Conservation (phyloP, 2,888 invertebrate genomes). For the Pteria penguin region DNA sequence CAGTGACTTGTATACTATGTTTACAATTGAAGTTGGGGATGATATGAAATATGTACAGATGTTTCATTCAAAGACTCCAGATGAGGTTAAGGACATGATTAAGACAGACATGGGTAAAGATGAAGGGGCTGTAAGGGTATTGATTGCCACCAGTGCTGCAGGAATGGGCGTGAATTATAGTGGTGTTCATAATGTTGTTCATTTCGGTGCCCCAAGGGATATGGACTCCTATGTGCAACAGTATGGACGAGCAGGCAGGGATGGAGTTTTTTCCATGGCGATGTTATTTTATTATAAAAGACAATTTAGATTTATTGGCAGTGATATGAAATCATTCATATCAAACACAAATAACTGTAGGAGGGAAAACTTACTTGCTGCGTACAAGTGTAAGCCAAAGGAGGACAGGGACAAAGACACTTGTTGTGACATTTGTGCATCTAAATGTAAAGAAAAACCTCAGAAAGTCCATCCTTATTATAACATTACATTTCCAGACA, state of each 20-base stretch:
- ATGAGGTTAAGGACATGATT: conserved; percentile 40
- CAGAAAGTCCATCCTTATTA: neutral
- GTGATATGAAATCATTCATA: conserved; percentile 28
- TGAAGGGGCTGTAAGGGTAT: conserved; percentile 40
- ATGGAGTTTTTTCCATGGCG: conserved; percentile 30
- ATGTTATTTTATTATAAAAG: conserved; percentile 33
- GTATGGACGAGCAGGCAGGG: conserved; percentile 42
- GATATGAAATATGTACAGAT: conserved; percentile 42
- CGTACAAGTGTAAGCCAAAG: conserved; percentile 1
- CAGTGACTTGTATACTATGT: neutral
- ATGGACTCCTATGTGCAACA: conserved; percentile 51
- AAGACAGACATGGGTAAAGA: conserved; percentile 39
- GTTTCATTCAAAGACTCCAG: conserved; percentile 43
- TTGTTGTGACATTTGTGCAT: conserved; percentile 40
- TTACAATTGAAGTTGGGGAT: neutral
- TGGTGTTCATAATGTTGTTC: conserved; percentile 30
- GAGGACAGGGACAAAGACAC: conserved; percentile 1
- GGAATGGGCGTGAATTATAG: too few species aligned
- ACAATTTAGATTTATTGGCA: conserved; percentile 27
- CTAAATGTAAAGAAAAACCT: neutral
- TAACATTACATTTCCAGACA: neutral
- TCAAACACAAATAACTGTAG: conserved; percentile 15
- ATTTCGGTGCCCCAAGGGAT: conserved; percentile 43
- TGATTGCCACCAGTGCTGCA: conserved; percentile 41
- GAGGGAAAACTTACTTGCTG: conserved; percentile 14